These are phyloP conservation scores for Sphecodes monilicornis DNA, from an alignment of 2,888 invertebrate genomes.

Conservation along the genomic window DNA sequence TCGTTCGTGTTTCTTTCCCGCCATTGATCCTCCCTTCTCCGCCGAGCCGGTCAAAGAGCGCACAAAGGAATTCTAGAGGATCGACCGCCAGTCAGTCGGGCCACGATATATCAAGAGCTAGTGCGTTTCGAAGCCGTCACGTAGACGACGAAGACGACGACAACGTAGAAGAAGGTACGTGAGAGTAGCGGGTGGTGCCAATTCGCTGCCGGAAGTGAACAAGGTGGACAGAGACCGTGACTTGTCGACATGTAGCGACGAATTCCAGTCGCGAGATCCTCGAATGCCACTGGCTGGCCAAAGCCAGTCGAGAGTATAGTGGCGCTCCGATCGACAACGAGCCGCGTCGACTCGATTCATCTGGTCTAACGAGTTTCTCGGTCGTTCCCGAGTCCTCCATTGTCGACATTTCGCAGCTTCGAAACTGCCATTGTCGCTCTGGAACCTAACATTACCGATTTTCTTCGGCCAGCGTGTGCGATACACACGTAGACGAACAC, in stretches of 20 bases:
- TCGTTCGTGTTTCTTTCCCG: conserved; percentile 9
- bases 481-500: background rate
- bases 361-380: background rate
- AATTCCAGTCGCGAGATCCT: conserved; percentile 10
- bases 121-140: background rate
- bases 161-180: conserved; percentile 2
- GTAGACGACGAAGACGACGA: background rate
- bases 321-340: background rate
- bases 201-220: conserved; percentile 2
- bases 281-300: background rate
- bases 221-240: background rate
- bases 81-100: conserved; percentile 21
- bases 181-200: background rate
- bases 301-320: background rate
- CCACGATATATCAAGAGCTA: background rate
- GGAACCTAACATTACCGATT: background rate
- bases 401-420: background rate
- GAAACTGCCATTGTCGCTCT: background rate
- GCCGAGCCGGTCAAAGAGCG: conserved; percentile 1
- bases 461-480: background rate
- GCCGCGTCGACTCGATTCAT: conserved; percentile 1
- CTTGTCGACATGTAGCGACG: background rate
- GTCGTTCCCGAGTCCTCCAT: background rate
- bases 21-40: background rate
- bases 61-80: conserved; percentile 9